Conservation (phyloP, 37 sponge, comb jelly and placozoan species). For the Halichondria panicea region DNA sequence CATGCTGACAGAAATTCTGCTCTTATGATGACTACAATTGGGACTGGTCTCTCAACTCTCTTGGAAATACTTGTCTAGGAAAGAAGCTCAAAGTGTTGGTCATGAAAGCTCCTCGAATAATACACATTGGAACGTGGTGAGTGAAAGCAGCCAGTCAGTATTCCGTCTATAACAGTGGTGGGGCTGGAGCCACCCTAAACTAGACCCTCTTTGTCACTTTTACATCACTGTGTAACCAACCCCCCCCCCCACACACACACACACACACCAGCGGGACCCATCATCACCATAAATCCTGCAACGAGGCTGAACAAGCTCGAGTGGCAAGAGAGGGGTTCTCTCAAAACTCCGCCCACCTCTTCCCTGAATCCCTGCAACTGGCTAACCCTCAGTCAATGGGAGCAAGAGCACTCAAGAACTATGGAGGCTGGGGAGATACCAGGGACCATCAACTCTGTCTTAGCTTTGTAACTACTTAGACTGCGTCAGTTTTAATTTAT, state of each 20-base stretch:
- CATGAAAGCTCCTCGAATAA: constrained; percentile 60
- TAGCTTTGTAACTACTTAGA: constrained; percentile 30
- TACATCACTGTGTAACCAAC: neutral
- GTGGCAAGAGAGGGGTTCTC: neutral
- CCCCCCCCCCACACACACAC: constrained; percentile 1
- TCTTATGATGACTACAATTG: constrained; percentile 93
- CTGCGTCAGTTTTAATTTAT: neutral
- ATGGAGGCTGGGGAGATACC: constrained; percentile 89
- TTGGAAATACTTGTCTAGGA: constrained; percentile 56
- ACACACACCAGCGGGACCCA: constrained; percentile 49
- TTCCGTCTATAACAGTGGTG: too few relatives aligned
- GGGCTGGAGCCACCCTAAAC: neutral
- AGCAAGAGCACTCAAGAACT: constrained; percentile 12
- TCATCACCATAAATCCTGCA: constrained; percentile 54
- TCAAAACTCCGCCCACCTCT: constrained; percentile 13
- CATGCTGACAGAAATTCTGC: constrained; percentile 62
- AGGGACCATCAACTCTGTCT: constrained; percentile 78
- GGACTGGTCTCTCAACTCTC: constrained; percentile 80
- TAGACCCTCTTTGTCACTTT: neutral
- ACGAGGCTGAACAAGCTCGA: constrained; percentile 23
- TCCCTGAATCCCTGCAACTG: constrained; percentile 22
- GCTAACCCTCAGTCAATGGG: neutral
- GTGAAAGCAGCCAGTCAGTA: too few relatives aligned
- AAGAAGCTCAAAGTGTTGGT: constrained; percentile 48
- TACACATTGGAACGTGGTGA: constrained; percentile 84